phyloP scores from a whole-genome alignment of 2,113 vertebrate species.

The Rhinopithecus roxellana region DNA sequence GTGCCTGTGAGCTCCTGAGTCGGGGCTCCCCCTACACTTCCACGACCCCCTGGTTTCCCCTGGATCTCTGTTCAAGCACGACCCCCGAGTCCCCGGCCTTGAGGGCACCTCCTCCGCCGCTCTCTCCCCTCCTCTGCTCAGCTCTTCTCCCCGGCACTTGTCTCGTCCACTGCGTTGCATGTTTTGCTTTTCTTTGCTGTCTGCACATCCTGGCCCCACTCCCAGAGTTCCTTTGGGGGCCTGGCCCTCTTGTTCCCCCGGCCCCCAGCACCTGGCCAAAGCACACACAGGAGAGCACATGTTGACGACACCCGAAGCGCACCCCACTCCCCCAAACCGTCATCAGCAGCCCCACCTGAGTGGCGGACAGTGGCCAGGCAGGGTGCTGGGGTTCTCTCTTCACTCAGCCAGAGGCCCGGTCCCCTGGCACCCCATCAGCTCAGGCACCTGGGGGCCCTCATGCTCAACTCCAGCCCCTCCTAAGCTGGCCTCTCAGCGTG shows the following conservation, averaged over 20 bases:
- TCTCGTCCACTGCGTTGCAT: too few species aligned
- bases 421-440: not conserved
- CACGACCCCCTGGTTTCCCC: not conserved
- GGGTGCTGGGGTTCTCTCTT: not conserved
- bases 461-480: not conserved
- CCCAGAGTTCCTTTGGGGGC: accelerated
- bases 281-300: accelerated
- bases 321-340: not conserved
- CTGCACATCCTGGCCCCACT: not conserved
- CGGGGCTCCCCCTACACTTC: not conserved
- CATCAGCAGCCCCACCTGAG: not conserved
- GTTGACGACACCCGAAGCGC: accelerated
- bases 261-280: not conserved
- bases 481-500: accelerated
- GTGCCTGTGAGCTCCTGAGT: not conserved
- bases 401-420: not conserved
- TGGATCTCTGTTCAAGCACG: not conserved
- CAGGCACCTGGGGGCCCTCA: not conserved
- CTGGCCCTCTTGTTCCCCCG: accelerated
- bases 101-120: not conserved
- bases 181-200: not conserved
- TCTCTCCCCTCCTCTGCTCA: not conserved
- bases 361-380: too few species aligned
- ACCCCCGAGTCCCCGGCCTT: too few species aligned
- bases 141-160: accelerated